A percentile compares a stretch with the other conserved stretches of the same genome.
These are phyloP conservation scores for Engraulis encrasicolus DNA, from an alignment of 2,113 vertebrate genomes.

Conservation along the genomic window DNA sequence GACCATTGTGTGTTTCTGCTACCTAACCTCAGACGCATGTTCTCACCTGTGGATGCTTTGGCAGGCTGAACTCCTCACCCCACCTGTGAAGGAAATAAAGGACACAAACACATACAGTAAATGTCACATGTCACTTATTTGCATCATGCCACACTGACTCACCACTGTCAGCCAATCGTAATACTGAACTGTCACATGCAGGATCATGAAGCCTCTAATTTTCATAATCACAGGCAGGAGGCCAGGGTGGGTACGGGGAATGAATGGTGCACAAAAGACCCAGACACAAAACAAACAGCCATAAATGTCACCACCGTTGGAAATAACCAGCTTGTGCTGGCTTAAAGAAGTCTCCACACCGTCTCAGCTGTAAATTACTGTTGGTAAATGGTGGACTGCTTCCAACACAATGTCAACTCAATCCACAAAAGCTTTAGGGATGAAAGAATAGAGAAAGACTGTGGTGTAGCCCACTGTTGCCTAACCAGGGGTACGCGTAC, in stretches of 20 bases:
- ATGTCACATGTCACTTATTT: too few relatives aligned
- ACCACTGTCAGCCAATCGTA: background rate
- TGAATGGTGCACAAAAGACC: background rate
- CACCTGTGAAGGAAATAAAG: conserved; percentile 74
- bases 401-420: too few relatives aligned
- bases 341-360: background rate
- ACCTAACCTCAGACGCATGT: background rate
- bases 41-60: conserved; percentile 94
- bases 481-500: too few relatives aligned
- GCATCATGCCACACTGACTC: background rate
- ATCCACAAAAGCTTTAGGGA: too few relatives aligned
- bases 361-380: background rate
- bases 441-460: too few relatives aligned
- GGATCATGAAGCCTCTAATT: background rate
- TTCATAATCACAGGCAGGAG: background rate
- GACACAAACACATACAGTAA: background rate
- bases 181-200: background rate
- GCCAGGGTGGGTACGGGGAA: background rate
- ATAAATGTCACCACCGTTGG: background rate
- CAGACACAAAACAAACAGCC: background rate
- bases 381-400: background rate
- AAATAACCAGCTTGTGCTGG: background rate
- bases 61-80: conserved; percentile 93
- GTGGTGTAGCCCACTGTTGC: too few relatives aligned
- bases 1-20: background rate